Percentiles rank a stretch among this genome's conserved stretches.
Conservation (phyloP, 2,113 vertebrate genomes). For the Vulpes vulpes region DNA sequence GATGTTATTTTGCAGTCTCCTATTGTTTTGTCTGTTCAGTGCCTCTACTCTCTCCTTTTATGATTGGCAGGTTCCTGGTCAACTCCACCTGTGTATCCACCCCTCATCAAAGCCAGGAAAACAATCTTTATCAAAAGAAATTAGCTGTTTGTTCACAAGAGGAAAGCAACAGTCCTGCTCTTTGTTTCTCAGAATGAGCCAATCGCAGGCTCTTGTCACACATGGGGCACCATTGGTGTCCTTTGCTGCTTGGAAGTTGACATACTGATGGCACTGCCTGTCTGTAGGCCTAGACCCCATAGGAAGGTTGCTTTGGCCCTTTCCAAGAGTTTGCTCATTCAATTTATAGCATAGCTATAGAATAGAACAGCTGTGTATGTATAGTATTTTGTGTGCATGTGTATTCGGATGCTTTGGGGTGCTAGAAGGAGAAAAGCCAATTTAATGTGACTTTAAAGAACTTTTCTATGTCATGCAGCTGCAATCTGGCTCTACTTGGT, state of each 20-base stretch:
- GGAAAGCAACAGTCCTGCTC: background rate
- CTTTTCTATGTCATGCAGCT: fast-evolving
- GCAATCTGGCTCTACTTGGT: background rate
- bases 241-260: background rate
- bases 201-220: background rate
- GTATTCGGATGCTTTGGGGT: background rate
- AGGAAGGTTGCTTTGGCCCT: too few relatives aligned
- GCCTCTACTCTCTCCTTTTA: background rate
- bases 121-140: background rate
- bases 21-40: background rate
- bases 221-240: fast-evolving
- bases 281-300: background rate
- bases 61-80: background rate
- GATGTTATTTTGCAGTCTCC: background rate
- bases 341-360: background rate
- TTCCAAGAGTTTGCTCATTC: background rate
- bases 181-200: background rate
- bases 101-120: background rate
- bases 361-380: background rate
- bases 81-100: background rate
- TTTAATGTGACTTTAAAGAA: background rate
- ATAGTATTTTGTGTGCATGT: background rate
- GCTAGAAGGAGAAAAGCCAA: background rate
- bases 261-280: background rate
- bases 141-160: background rate